Evolutionary conservation across 1,140 invertebrate genomes (phyloP).

Genomic region (Hyposmocoma kahamanoa): DNA sequence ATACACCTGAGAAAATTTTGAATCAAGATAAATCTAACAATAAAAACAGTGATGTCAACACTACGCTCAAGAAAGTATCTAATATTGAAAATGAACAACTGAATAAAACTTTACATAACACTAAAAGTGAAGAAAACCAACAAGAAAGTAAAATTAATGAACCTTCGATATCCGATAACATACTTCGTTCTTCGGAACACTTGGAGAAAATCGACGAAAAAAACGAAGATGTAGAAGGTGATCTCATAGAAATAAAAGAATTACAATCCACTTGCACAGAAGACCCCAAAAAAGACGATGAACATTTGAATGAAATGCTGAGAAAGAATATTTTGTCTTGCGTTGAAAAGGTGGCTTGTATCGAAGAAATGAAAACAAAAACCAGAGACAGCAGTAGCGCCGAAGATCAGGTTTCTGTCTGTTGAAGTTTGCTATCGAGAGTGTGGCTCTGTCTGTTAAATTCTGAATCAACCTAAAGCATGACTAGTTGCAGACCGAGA

Average conservation of each 20-base stretch:
- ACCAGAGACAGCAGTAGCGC: conserved; percentile 31
- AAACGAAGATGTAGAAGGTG: conserved; percentile 11
- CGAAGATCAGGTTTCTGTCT: conserved; percentile 52
- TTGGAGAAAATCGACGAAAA: conserved; percentile 8
- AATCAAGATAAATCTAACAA: conserved; percentile 30
- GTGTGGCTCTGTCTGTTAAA: conserved; percentile 44
- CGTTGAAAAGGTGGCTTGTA: conserved; percentile 57
- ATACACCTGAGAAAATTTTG: conserved; percentile 16
- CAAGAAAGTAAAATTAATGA: conserved; percentile 14
- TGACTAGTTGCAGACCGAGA: too few relatives aligned
- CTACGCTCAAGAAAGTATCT: conserved; percentile 56
- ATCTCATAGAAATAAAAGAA: conserved; percentile 37
- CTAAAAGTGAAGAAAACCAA: conserved; percentile 32
- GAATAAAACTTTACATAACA: conserved; percentile 48
- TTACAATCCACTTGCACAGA: conserved; percentile 34
- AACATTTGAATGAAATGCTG: conserved; percentile 48
- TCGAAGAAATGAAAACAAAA: conserved; percentile 60
- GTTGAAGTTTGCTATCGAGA: conserved; percentile 37
- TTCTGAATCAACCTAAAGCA: too few relatives aligned
- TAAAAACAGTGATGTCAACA: conserved; percentile 28
- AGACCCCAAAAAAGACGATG: conserved; percentile 40
- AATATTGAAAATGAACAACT: conserved; percentile 66
- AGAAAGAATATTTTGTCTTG: conserved; percentile 64
- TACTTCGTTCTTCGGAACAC: not conserved
- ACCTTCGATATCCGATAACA: not conserved